Base-by-base conservation (phyloP, 2,113 vertebrate species). In the Mus spicilegus region DNA sequence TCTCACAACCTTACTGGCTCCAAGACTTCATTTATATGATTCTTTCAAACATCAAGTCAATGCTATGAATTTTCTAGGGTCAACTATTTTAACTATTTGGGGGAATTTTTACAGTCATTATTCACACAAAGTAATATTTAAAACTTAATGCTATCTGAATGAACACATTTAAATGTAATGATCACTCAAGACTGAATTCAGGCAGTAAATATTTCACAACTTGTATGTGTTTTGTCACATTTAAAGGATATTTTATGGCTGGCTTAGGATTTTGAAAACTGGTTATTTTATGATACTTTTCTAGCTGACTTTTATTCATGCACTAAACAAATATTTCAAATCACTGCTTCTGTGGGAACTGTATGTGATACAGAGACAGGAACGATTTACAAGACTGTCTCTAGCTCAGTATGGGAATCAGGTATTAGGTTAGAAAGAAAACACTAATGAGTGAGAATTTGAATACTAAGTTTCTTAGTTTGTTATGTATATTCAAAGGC, bases 161-260 rank as follows among this genome's bases (percentile, higher is more conserved):
- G 10, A 95, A 85, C 30, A 87, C 46, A 65, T 93, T 95, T 96
- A 86, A 93, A 96, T 77, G 46, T 88, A 86, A 96, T 65, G 49
- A 70, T 12, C 28, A 69, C 87, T 87, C 33, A 56, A 82, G 88
- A 94, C 0, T 42, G 1, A 95, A 84, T 81, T 54, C 46, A 42
- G 33, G 36, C 54, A 93, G 56, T 77, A 95, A 95, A 63, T 54
- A 28, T 95, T 84, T 24, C 36, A 87, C 46, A 87, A 30, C 16
- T 56, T 65, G 39, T 19, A 39, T 73, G 77, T 75, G 51, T n/a
- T 84, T 95, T 46, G 56, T 78, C 33, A 87, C 61, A 46, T 70
- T 86, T 93, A 89, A 77, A 82, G 14, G 86, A 49, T 93, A 90
- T 61, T 89, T 95, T 93, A 78, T 67, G 90, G 11, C 20, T 94